These are phyloP conservation scores for Drosophila affinis DNA, from an alignment of 2,888 invertebrate species.

Conservation along the genomic window DNA sequence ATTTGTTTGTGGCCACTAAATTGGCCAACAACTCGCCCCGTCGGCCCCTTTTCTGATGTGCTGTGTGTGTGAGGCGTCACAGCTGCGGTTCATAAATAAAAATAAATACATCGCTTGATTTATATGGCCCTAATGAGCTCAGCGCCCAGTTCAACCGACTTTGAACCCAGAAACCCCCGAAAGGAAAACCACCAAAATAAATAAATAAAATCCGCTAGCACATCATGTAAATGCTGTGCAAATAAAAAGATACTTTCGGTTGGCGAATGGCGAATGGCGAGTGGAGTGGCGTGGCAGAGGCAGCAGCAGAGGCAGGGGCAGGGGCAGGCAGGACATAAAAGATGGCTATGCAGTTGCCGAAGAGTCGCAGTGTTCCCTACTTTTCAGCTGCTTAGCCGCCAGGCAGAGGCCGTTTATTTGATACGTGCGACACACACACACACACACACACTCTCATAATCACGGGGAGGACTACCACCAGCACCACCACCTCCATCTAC, in stretches of 20 bases:
- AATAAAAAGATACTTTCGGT: conserved; percentile 51
- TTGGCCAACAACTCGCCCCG: conserved; percentile 28
- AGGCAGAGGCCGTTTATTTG: conserved; percentile 63
- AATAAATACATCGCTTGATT: conserved; percentile 70
- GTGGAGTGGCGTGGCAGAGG: not conserved
- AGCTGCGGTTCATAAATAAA: conserved; percentile 71
- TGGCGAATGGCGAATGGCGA: not conserved
- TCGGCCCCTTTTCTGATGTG: conserved; percentile 3
- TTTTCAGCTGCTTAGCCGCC: conserved; percentile 67
- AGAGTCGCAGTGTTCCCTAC: conserved; percentile 56
- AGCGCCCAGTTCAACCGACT: conserved; percentile 42
- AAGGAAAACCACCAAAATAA: conserved; percentile 45
- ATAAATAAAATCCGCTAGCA: conserved; percentile 51
- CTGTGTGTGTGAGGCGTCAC: conserved; percentile 54
- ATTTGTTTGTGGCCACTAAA: conserved; percentile 57
- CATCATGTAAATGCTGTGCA: conserved; percentile 73
- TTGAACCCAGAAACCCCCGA: conserved; percentile 21
- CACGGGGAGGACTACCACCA: not conserved
- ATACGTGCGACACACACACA: conserved; percentile 51
- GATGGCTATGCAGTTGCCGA: conserved; percentile 43
- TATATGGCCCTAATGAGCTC: conserved; percentile 69
- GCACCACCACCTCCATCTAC: conserved; percentile 8
- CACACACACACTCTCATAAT: conserved; percentile 11
- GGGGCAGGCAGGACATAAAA: conserved; percentile 1
- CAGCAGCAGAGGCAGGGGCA: not conserved